A percentile compares a stretch with the other conserved stretches of the same genome.
These are phyloP conservation scores for Hypothenemus hampei DNA, from an alignment of 1,140 invertebrate species.

Conservation along the genomic window DNA sequence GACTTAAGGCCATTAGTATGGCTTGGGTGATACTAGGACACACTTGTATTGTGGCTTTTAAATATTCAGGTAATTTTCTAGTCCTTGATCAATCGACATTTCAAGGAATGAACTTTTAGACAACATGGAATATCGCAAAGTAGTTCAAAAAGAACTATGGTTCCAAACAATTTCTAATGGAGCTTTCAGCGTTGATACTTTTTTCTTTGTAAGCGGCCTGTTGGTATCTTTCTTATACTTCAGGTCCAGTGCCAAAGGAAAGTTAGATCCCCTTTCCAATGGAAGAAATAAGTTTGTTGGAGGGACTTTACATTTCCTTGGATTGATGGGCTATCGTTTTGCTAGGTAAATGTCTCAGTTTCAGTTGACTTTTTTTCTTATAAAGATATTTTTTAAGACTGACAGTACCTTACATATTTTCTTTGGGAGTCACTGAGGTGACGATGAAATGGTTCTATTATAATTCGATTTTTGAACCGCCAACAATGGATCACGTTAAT, in stretches of 20 bases:
- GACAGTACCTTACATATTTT: constrained; percentile 78
- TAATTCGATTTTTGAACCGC: constrained; percentile 77
- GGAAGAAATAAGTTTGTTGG: constrained; percentile 64
- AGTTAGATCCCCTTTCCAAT: constrained; percentile 67
- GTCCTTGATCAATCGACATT: too few relatives aligned
- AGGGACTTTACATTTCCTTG: constrained; percentile 68
- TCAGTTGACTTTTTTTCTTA: too few relatives aligned
- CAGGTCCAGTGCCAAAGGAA: constrained; percentile 73
- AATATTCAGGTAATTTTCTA: constrained; percentile 58
- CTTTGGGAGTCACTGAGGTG: constrained; percentile 71
- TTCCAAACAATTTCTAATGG: constrained; percentile 83
- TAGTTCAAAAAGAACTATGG: constrained; percentile 73
- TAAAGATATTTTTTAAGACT: constrained; percentile 51
- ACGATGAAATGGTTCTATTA: constrained; percentile 76
- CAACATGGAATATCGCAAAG: constrained; percentile 71
- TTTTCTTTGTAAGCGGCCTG: constrained; percentile 82
- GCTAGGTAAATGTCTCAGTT: constrained; percentile 57
- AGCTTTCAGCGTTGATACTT: constrained; percentile 86
- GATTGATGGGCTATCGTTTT: constrained; percentile 74
- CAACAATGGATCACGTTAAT: constrained; percentile 71
- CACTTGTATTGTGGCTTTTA: constrained; percentile 77
- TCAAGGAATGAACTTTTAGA: constrained; percentile 47
- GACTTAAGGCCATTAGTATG: constrained; percentile 80
- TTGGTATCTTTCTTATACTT: constrained; percentile 81
- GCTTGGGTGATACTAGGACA: constrained; percentile 90